These are phyloP conservation scores for Elysia crispata DNA, from an alignment of 2,888 invertebrate species.

Conservation along the genomic window DNA sequence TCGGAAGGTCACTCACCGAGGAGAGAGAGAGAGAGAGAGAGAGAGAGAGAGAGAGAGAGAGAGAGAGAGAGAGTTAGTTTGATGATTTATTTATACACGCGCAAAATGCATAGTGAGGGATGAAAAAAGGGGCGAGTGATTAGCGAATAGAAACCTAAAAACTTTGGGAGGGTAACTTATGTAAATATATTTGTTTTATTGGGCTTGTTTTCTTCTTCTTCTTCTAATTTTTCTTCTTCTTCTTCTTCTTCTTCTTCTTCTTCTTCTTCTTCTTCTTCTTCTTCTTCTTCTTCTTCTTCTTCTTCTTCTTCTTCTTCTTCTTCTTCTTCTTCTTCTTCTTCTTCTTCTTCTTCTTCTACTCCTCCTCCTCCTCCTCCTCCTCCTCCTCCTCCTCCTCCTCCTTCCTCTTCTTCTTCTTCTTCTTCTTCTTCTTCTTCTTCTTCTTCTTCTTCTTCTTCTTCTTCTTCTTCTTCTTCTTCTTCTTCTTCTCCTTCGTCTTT, in stretches of 20 bases:
- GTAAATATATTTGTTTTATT: background rate
- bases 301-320: constrained; percentile 29
- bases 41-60: too few relatives aligned
- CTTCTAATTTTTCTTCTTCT: background rate
- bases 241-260: constrained; percentile 20
- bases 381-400: constrained; percentile 20
- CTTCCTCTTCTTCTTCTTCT: constrained; percentile 20
- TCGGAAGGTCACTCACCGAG: too few relatives aligned
- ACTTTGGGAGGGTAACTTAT: too few relatives aligned
- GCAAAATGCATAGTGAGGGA: too few relatives aligned
- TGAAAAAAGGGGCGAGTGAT: too few relatives aligned
- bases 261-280: constrained; percentile 23
- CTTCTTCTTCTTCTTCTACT: constrained; percentile 20
- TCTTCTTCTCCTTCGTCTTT: constrained; percentile 21
- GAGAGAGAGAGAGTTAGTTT: too few relatives aligned
- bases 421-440: constrained; percentile 15
- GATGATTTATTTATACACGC: too few relatives aligned
- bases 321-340: constrained; percentile 37
- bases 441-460: constrained; percentile 29
- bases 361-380: constrained; percentile 18
- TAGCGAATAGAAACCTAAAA: too few relatives aligned
- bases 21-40: too few relatives aligned
- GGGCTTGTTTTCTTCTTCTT: background rate
- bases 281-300: constrained; percentile 16
- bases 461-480: constrained; percentile 37